phyloP scores from a whole-genome alignment of 2,113 vertebrate species.

The Paraplagusia blochii region DNA sequence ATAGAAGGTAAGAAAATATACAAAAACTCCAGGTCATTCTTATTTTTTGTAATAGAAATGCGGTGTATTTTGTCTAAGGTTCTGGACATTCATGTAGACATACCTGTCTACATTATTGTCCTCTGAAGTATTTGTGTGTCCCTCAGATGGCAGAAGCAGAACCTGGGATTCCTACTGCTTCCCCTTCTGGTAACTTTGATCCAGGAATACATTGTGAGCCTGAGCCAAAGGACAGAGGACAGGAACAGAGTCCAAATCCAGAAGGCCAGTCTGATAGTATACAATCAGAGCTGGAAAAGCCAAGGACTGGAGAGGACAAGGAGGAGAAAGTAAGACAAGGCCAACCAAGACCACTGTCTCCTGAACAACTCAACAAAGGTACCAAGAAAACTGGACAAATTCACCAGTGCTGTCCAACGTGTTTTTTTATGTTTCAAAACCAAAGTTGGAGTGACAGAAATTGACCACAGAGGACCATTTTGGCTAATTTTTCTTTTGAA shows the following conservation, averaged over 20 bases:
- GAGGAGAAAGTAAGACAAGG: conserved; percentile 8
- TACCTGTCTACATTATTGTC: too few species aligned
- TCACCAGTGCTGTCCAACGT: too few species aligned
- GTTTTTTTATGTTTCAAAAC: too few species aligned
- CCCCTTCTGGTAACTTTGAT: conserved; percentile 9
- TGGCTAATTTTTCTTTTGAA: too few species aligned
- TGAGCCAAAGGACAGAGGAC: too few species aligned
- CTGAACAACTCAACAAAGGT: conserved; percentile 30
- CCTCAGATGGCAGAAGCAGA: neutral
- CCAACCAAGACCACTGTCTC: conserved; percentile 8
- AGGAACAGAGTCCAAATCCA: too few species aligned
- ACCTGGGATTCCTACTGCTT: neutral
- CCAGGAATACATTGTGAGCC: conserved; percentile 7
- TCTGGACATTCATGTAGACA: neutral
- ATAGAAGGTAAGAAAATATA: too few species aligned
- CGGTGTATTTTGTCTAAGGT: neutral
- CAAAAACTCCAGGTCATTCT: neutral
- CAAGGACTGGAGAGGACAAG: neutral
- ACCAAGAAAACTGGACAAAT: neutral
- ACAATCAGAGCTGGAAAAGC: neutral
- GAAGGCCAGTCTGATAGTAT: neutral
- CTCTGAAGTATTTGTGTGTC: neutral
- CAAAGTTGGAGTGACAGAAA: neutral
- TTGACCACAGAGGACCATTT: neutral
- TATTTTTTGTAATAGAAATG: neutral